A percentile compares a stretch with the other conserved stretches of the same genome.
phyloP scores from a whole-genome alignment of 2,797 vertebrate species.

The Mareca penelope region DNA sequence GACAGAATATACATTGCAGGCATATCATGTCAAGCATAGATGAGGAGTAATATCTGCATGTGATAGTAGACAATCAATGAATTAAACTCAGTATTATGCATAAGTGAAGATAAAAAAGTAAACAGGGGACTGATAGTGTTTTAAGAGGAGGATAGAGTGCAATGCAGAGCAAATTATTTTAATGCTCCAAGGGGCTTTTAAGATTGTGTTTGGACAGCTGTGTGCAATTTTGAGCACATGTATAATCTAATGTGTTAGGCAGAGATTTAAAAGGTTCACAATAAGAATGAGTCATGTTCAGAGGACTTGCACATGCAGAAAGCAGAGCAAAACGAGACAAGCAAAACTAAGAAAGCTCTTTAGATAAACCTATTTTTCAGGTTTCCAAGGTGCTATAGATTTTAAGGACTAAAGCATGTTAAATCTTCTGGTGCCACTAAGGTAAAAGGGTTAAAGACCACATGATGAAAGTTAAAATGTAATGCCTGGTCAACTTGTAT shows the following conservation, averaged over 20 bases:
- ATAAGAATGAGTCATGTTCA: not conserved
- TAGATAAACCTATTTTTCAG: not conserved
- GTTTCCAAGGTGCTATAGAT: not conserved
- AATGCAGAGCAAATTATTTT: constrained; percentile 33
- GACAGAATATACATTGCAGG: not conserved
- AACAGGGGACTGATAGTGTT: constrained; percentile 7
- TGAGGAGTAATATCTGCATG: not conserved
- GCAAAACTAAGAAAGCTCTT: not conserved
- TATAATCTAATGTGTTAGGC: not conserved
- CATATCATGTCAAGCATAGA: not conserved
- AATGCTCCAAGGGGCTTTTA: constrained; percentile 21
- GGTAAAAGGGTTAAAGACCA: not conserved
- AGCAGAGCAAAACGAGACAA: not conserved
- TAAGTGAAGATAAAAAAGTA: constrained; percentile 17
- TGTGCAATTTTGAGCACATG: constrained; percentile 46
- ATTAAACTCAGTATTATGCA: not conserved
- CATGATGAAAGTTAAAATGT: not conserved
- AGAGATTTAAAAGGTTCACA: constrained; percentile 15
- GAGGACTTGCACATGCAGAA: not conserved
- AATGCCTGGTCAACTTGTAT: not conserved
- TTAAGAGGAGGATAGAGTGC: not conserved
- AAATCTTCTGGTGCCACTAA: not conserved
- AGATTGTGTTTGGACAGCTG: constrained; percentile 65
- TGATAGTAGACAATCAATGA: constrained; percentile 6
- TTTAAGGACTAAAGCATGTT: not conserved